phyloP scores from a whole-genome alignment of 2,888 invertebrate species.

The Halictus quadricinctus region DNA sequence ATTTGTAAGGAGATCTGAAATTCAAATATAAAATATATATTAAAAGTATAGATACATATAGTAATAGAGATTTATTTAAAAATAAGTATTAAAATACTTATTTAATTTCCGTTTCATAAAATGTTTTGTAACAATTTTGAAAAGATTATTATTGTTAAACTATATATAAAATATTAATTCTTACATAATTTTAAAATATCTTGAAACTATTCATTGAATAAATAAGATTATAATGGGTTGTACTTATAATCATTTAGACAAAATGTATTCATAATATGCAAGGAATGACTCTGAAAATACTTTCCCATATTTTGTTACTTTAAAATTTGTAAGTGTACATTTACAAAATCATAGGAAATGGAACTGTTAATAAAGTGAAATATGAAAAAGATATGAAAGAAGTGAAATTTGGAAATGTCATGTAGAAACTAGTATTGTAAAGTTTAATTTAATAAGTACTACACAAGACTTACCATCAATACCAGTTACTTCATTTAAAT shows the following conservation, averaged over 20 bases:
- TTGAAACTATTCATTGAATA: background rate
- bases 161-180: background rate
- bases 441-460: slow-evolving; percentile 30
- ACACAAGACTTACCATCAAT: slow-evolving; percentile 86
- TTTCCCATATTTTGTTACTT: background rate
- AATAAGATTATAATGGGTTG: background rate
- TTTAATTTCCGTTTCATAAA: background rate
- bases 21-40: slow-evolving; percentile 21
- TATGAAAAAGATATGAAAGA: background rate
- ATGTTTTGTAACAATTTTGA: background rate
- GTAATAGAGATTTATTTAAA: background rate
- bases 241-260: background rate
- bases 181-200: background rate
- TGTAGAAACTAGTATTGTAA: slow-evolving; percentile 7
- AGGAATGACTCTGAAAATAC: background rate
- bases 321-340: background rate
- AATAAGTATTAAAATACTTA: background rate
- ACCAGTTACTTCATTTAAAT: slow-evolving; percentile 87
- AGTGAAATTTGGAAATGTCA: background rate
- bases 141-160: slow-evolving; percentile 4
- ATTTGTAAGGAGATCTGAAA: slow-evolving; percentile 87
- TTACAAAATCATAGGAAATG: background rate
- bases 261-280: background rate
- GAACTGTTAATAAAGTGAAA: background rate
- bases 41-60: background rate